These are phyloP conservation scores for Pagrus major DNA, from an alignment of 2,113 vertebrate genomes.

Conservation along the genomic window DNA sequence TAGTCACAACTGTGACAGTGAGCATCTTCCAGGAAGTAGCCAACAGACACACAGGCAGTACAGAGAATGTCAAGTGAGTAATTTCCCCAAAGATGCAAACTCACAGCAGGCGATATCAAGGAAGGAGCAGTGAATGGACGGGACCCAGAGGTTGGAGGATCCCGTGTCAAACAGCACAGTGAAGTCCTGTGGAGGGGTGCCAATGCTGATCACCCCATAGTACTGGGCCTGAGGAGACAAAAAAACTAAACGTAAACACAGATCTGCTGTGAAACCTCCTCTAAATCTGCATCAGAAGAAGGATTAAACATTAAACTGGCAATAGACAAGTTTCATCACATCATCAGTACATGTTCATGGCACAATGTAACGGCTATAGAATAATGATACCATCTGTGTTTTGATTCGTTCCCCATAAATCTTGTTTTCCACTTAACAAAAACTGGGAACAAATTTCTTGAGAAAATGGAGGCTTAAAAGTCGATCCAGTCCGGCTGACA, in stretches of 20 bases:
- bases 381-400: too few relatives aligned
- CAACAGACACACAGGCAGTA: background rate
- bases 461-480: too few relatives aligned
- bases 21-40: background rate
- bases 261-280: background rate
- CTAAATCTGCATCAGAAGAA: background rate
- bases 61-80: background rate
- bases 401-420: too few relatives aligned
- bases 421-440: too few relatives aligned
- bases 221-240: slow-evolving; percentile 86
- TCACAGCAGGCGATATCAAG: slow-evolving; percentile 90
- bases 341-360: too few relatives aligned
- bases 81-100: slow-evolving; percentile 43
- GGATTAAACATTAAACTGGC: too few relatives aligned
- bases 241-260: background rate
- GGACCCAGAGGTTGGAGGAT: slow-evolving; percentile 93
- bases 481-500: too few relatives aligned
- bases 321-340: too few relatives aligned
- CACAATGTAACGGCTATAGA: too few relatives aligned
- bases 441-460: too few relatives aligned
- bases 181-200: slow-evolving; percentile 89
- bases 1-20: background rate
- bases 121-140: slow-evolving; percentile 87
- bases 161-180: slow-evolving; percentile 92
- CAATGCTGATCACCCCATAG: slow-evolving; percentile 88